These are phyloP conservation scores for Zoanthus sansibaricus DNA, from an alignment of 92 coral and sea anemone genomes.

Conservation along the genomic window DNA sequence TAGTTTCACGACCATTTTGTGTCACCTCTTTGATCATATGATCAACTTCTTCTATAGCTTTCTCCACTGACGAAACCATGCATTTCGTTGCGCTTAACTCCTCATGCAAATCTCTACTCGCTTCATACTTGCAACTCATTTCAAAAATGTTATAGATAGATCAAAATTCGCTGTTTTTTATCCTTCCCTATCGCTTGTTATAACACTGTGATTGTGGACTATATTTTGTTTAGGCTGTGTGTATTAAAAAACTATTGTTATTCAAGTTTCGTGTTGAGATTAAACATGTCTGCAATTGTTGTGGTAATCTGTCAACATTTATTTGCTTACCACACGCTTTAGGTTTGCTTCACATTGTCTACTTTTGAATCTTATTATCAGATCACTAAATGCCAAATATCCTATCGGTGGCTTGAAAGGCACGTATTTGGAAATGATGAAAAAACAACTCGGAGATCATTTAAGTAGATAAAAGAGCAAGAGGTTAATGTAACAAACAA, in stretches of 20 bases:
- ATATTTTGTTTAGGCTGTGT: neutral
- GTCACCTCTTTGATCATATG: slow-evolving; percentile 18
- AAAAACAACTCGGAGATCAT: too few species aligned
- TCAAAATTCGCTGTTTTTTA: neutral
- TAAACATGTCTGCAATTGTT: slow-evolving; percentile 26
- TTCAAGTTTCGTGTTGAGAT: neutral
- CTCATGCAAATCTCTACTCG: slow-evolving; percentile 14
- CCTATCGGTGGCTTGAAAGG: too few species aligned
- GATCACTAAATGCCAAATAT: too few species aligned
- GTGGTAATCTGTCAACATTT: slow-evolving; percentile 24
- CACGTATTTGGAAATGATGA: too few species aligned
- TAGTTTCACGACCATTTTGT: slow-evolving; percentile 32
- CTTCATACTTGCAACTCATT: slow-evolving; percentile 18
- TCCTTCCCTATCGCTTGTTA: neutral
- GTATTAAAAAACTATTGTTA: neutral
- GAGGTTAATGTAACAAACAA: too few species aligned
- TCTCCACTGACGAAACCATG: slow-evolving; percentile 12
- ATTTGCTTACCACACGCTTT: neutral
- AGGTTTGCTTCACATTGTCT: too few species aligned
- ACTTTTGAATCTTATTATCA: too few species aligned
- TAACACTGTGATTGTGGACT: neutral
- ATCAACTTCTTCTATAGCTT: slow-evolving; percentile 14
- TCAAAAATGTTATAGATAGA: neutral
- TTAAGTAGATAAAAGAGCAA: too few species aligned
- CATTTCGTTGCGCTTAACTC: slow-evolving; percentile 10